Base-by-base conservation (phyloP, 1,140 invertebrate species). In the Pseudomyrmex sp. region DNA sequence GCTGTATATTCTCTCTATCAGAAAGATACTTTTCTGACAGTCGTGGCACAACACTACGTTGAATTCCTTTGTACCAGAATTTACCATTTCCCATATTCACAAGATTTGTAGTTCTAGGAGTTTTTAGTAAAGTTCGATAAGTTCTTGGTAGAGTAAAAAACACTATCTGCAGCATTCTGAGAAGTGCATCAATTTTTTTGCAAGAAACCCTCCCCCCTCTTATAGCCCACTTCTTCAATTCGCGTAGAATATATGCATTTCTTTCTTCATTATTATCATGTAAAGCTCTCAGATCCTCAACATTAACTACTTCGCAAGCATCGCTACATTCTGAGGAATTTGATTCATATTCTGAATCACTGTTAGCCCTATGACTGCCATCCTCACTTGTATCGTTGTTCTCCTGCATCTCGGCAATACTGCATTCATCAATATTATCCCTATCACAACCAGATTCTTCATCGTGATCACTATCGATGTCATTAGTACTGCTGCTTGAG, bases 151-250 rank as follows among this genome's bases (percentile, higher is more conserved):
- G n/a, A n/a, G n/a, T n/a, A n/a, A n/a, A n/a, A n/a, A n/a, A n/a
- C 1, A 69, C 13, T 1, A 52, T 52, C 18, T 69, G 48, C 2
- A 69, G 13, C 15, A 69, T 13, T 69, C 2, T 13, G 7, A 69
- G 46, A 69, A 69, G 66, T 69, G 18, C 48, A 69, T 69, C 18
- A 54, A 69, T 69, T 69, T 69, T 69, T 52, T 52, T 69, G 48
- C 66, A 69, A 13, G 48, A 69, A 10, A 69, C 48, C 1, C n/a
- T n/a, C n/a, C n/a, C n/a, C n/a, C 20, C 66, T 69, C 1, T 26
- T 13, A 69, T 52, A 12, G 13, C 66, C 66, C 48, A 69, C 13
- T 69, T 69, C 20, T 69, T 69, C 13, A 69, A 69, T 69, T 69
- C 20, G 13, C 20, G 13, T 2, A 69, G 20, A 69, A 69, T n/a